Evolutionary conservation across 30 jellyfish, hydroid and myxozoan genomes (phyloP), one percentile per base, ranked within the genome.

Genomic region (Pelagia noctiluca): DNA sequence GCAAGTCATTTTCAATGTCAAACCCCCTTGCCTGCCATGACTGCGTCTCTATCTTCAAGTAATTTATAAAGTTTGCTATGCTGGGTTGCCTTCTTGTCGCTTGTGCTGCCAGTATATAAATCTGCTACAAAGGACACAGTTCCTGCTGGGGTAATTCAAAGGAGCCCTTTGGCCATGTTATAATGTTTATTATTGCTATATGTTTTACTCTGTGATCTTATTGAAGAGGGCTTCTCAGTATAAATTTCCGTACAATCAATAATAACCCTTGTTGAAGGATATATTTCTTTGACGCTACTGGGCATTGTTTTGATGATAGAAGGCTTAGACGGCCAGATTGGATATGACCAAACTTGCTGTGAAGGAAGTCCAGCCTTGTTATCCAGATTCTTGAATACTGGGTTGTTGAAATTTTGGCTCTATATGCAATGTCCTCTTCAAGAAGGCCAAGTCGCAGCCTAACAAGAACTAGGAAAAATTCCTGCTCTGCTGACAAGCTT

Each of bases 21-120:
- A 82, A 82, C 2, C 93, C 93, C 19, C 77, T 29, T n/a, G 70
- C 74, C 91, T 19, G 95, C 95, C 95, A 84, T 84, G 0, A 84
- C 54, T 34, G 22, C 57, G 35, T 85, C 95, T 19, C 95, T 86
- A 57, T 23, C 54, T 2, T 73, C 79, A 5, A 75, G 48, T 12
- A 88, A 65, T 57, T 49, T 42, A n/a, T n/a, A n/a, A n/a, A n/a
- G n/a, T n/a, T n/a, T n/a, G n/a, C n/a, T n/a, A n/a, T n/a, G n/a
- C n/a, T n/a, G n/a, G n/a, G n/a, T n/a, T n/a, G n/a, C n/a, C n/a
- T n/a, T n/a, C n/a, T n/a, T n/a, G n/a, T n/a, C n/a, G n/a, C n/a
- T n/a, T n/a, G n/a, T n/a, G n/a, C n/a, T n/a, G n/a, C n/a, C n/a
- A n/a, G n/a, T n/a, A n/a, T n/a, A n/a, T n/a, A n/a, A n/a, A n/a